Base-by-base conservation (phyloP, 1,140 invertebrate genomes). In the Ostrea edulis region DNA sequence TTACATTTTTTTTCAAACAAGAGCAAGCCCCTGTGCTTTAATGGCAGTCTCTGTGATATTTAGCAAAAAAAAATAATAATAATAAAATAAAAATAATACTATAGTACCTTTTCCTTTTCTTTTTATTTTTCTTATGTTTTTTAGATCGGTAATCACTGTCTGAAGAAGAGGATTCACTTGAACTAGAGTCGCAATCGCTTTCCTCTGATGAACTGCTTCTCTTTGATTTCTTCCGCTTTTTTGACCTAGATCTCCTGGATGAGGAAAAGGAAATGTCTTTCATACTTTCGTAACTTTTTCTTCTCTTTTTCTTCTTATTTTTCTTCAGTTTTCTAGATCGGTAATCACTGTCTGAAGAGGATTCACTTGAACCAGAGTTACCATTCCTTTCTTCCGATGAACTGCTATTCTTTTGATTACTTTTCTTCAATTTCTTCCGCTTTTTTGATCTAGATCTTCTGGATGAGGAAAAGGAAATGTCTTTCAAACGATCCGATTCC, bases 231-330 rank as follows among this genome's bases (percentile, higher is more conserved):
- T 77, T 77, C 25, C 29, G 68, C 68, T 77, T 77, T 29, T 25
- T 77, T 11, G 22, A 25, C 12, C 7, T 77, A 2, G 25, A 12
- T 35, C 9, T 77, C 68, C 14, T 29, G 20, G 55, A 62, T 20
- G 35, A 44, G 35, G 35, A 44, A 44, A 44, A 1, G 1, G 35
- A 44, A 44, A 44, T 44, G 35, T 62, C 58, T 62, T 14, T 35
- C 20, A 14, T 25, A 77, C 9, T 29, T 11, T 11, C 29, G 14
- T 14, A 29, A 25, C 68, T 25, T 77, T 77, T 83, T 5, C 25
- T 71, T 62, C 65, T 86, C 20, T 53, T 53, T 22, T 87, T 88
- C n/a, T 62, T 55, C 87, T 58, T 87, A 22, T 68, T 86, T 86
- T 84, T 87, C 77, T 84, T 55, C 53, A 25, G 53, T 58, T 82